Evolutionary conservation across 2,113 vertebrate genomes (phyloP), one percentile per base, ranked within the genome.

Genomic region (Apaloderma vittatum): DNA sequence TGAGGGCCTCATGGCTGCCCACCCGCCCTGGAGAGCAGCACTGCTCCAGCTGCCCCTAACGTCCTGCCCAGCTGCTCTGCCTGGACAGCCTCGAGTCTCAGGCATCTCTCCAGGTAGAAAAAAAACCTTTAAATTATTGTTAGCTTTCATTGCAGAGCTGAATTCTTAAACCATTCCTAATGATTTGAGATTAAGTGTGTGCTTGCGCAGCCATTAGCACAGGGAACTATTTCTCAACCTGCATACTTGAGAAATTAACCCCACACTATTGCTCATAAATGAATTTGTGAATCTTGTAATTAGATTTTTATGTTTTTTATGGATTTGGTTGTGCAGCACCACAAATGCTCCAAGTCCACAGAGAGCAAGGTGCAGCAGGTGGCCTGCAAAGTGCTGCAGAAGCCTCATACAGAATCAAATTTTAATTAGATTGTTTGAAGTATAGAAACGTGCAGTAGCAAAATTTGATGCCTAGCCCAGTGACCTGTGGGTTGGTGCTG

Each of bases 401-500:
- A 18, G 8, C 27, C 45, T 79, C 24, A 22, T 13, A 72, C 54
- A 1, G 10, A 67, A 45, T 75, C 4, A 21, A 18, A 73, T 65
- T 55, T 65, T 70, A 81, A 59, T 76, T 61, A 78, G 20, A 8
- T 7, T 62, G 3, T 46, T 70, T 78, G 46, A 59, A 23, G 49
- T 61, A 45, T 6, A 63, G 84, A 63, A 66, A 57, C 0, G 2
- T 58, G 22, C 13, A 66, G 20, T 23, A 68, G n/a, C 27, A 59
- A 63, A 72, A 59, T 2, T 0, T 0, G 0, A 4, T 57, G 29
- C 18, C 18, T 73, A 37, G 16, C 23, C 30, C 57, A 20, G n/a
- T 18, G 51, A 37, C 18, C 40, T 48, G 29, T 65, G 57, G 14
- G 7, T 19, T 52, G 32, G 16, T 68, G 49, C 32, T 65, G 16